Evolutionary conservation across 2,888 invertebrate species (phyloP).

Genomic region (Ceriagrion tenellum): DNA sequence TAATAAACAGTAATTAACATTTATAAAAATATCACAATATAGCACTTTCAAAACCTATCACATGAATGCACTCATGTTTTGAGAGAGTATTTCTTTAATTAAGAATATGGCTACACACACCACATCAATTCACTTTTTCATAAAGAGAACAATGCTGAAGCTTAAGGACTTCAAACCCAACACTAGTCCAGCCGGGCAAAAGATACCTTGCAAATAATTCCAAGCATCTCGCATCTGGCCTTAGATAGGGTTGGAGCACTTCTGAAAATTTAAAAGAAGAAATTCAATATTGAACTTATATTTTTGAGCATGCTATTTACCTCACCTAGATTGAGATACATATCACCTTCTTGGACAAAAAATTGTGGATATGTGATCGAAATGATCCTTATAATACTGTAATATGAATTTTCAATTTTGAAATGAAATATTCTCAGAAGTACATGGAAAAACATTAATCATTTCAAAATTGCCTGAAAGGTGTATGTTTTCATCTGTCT

Average conservation of each 20-base stretch:
- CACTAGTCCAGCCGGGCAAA: conserved; percentile 89
- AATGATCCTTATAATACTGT: background rate
- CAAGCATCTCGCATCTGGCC: conserved; percentile 83
- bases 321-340: too few species aligned
- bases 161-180: conserved; percentile 92
- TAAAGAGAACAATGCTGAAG: conserved; percentile 86
- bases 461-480: too few species aligned
- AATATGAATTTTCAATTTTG: background rate
- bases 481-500: too few species aligned
- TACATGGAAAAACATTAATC: too few species aligned
- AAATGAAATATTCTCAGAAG: background rate
- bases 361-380: too few species aligned
- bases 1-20: background rate
- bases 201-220: conserved; percentile 97
- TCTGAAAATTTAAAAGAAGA: conserved; percentile 79
- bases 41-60: background rate
- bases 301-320: background rate
- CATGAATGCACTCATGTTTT: background rate
- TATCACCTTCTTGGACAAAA: too few species aligned
- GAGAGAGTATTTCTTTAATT: background rate
- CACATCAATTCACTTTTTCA: conserved; percentile 73
- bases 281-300: background rate
- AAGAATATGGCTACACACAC: background rate
- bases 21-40: background rate
- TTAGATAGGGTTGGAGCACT: conserved; percentile 82